Evolutionary conservation across 2,113 vertebrate species (phyloP).

Genomic region (Delphinapterus leucas): DNA sequence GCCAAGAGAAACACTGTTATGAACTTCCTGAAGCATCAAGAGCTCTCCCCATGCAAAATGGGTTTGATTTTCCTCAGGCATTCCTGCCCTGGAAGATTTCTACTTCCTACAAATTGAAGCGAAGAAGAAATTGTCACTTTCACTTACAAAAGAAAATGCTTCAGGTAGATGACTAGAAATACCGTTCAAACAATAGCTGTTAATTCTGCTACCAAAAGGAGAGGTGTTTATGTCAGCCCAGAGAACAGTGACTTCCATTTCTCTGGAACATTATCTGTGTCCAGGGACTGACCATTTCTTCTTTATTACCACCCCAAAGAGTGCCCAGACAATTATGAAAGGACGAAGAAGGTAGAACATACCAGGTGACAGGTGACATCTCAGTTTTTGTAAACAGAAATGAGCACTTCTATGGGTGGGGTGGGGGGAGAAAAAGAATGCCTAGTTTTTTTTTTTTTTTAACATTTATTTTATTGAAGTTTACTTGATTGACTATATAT

Average conservation of each 20-base stretch:
- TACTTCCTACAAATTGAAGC: neutral
- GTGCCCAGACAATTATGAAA: conserved; percentile 15
- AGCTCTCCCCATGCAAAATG: conserved; percentile 22
- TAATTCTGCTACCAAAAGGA: neutral
- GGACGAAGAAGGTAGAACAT: conserved; percentile 31
- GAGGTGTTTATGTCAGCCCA: neutral
- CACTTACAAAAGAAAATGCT: conserved; percentile 35
- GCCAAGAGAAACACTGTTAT: neutral
- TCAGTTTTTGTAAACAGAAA: neutral
- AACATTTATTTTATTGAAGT: neutral
- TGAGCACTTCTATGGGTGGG: neutral
- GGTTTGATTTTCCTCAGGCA: conserved; percentile 30
- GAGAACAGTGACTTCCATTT: neutral
- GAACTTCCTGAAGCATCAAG: conserved; percentile 5
- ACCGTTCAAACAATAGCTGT: neutral
- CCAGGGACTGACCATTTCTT: neutral
- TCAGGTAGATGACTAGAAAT: neutral
- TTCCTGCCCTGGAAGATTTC: conserved; percentile 33
- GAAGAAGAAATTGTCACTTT: conserved; percentile 42
- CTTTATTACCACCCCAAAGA: conserved; percentile 46
- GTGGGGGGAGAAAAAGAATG: neutral
- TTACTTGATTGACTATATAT: neutral
- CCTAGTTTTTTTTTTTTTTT: neutral
- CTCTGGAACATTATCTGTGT: neutral
- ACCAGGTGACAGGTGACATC: conserved; percentile 37